Conservation (phyloP, 2,113 vertebrate genomes). For the Gallinago undulata region DNA sequence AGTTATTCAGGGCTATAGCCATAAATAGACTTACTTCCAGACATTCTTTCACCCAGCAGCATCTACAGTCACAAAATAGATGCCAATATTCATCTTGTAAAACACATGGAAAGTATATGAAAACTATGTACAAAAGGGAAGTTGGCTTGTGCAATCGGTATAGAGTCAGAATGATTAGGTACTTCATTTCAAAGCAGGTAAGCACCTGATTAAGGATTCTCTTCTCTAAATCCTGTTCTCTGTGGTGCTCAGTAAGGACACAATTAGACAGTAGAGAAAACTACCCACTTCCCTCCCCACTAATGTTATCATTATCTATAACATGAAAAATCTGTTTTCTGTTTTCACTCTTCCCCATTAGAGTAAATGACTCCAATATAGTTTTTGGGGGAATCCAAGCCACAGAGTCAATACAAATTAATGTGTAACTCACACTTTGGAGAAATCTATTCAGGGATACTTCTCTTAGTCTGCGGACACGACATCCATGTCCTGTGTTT, state of each 20-base stretch:
- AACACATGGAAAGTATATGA: neutral
- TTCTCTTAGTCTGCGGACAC: neutral
- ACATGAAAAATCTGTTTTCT: neutral
- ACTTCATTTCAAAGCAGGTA: neutral
- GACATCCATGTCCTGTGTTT: neutral
- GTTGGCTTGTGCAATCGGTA: neutral
- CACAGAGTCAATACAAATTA: neutral
- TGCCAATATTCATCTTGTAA: neutral
- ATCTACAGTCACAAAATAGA: neutral
- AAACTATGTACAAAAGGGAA: neutral
- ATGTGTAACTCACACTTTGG: neutral
- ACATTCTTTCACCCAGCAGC: neutral
- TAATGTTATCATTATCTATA: neutral
- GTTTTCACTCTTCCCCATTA: neutral
- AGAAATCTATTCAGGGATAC: neutral
- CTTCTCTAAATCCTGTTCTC: neutral
- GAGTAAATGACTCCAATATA: neutral
- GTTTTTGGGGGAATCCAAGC: neutral
- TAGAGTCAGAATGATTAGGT: neutral
- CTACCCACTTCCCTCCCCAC: neutral
- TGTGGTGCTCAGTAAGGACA: neutral
- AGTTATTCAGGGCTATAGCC: neutral
- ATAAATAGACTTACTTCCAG: neutral
- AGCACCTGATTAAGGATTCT: neutral
- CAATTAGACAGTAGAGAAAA: neutral